These are phyloP conservation scores for Thaumetopoea pityocampa DNA, from an alignment of 1,140 invertebrate species.

Conservation along the genomic window DNA sequence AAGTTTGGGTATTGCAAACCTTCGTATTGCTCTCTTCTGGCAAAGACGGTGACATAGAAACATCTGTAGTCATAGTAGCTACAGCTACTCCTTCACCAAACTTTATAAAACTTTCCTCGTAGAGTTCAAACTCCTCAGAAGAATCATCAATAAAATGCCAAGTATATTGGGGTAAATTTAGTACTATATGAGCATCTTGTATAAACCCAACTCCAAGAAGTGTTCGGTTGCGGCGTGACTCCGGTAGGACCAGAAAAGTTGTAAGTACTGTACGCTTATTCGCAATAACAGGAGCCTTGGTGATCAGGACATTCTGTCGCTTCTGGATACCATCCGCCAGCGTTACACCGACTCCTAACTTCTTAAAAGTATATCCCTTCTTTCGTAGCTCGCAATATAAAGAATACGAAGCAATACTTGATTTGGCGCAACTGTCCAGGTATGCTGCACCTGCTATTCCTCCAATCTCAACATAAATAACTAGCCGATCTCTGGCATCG, in stretches of 20 bases:
- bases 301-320: not conserved
- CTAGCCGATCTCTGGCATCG: not conserved
- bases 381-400: not conserved
- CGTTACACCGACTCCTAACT: not conserved
- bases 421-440: conserved; percentile 10
- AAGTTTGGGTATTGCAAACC: not conserved
- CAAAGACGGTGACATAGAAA: not conserved
- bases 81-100: not conserved
- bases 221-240: conserved; percentile 4
- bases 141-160: conserved; percentile 10
- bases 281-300: not conserved
- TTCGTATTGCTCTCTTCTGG: not conserved
- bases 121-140: not conserved
- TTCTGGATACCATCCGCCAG: conserved; percentile 11
- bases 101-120: not conserved
- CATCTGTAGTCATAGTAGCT: not conserved
- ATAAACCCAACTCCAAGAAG: conserved; percentile 12
- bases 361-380: conserved; percentile 4
- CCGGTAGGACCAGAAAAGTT: conserved; percentile 9
- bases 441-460: not conserved
- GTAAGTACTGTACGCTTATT: not conserved
- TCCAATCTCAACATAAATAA: conserved; percentile 1
- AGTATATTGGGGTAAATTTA: conserved; percentile 11
- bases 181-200: conserved; percentile 8
- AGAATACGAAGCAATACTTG: not conserved